Percentiles rank a stretch among this genome's conserved stretches.
Evolutionary conservation across 2,797 vertebrate genomes (phyloP).

Genomic region (Darevskia nairensis): DNA sequence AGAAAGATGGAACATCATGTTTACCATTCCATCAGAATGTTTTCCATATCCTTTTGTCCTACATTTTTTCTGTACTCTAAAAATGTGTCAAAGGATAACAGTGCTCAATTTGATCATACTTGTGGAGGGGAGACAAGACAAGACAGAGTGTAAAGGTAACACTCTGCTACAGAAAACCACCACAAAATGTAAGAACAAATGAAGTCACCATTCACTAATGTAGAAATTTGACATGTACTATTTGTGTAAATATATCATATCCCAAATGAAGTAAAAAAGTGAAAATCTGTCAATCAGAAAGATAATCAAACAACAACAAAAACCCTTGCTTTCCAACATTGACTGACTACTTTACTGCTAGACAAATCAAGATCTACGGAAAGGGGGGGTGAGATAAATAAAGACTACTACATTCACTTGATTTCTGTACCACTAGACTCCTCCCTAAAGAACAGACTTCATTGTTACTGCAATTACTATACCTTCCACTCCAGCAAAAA

Average conservation of each 20-base stretch:
- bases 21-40: conserved; percentile 27
- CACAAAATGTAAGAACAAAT: conserved; percentile 57
- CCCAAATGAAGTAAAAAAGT: conserved; percentile 68
- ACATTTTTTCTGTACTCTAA: conserved; percentile 36
- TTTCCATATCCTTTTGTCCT: conserved; percentile 67
- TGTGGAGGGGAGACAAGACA: conserved; percentile 25
- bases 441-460: conserved; percentile 73
- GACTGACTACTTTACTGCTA: conserved; percentile 66
- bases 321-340: conserved; percentile 58
- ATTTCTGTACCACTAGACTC: conserved; percentile 70
- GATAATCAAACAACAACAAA: conserved; percentile 60
- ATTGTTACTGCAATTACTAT: conserved; percentile 75
- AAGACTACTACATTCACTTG: conserved; percentile 70
- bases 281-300: conserved; percentile 20
- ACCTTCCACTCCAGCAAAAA: conserved; percentile 73
- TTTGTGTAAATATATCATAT: not conserved
- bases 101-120: conserved; percentile 47
- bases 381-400: conserved; percentile 65
- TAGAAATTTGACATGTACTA: conserved; percentile 7
- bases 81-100: conserved; percentile 26
- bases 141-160: conserved; percentile 32
- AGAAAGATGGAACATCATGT: not conserved
- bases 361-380: conserved; percentile 74
- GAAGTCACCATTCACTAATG: conserved; percentile 45
- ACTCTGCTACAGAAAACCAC: conserved; percentile 16